Percentiles rank a stretch among this genome's conserved stretches.
Evolutionary conservation across 2,888 invertebrate species (phyloP).

Genomic region (Ectemnius cavifrons): DNA sequence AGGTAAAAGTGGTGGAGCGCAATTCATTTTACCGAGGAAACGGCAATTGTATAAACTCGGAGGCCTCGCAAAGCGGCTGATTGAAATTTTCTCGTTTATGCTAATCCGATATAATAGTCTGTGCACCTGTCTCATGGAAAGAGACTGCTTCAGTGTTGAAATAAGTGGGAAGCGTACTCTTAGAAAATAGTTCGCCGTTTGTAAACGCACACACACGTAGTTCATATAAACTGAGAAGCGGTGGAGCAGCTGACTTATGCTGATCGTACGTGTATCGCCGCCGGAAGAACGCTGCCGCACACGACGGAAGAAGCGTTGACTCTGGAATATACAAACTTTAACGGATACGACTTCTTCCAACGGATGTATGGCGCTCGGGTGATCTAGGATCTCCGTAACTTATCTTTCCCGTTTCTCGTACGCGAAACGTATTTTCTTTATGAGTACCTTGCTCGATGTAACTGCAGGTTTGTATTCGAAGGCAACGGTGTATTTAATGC

Average conservation of each 20-base stretch:
- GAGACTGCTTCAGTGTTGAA: neutral
- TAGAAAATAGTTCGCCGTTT: neutral
- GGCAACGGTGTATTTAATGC: too few species aligned
- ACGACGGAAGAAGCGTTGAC: constrained; percentile 53
- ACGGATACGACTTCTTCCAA: constrained; percentile 54
- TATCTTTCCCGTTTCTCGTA: constrained; percentile 10
- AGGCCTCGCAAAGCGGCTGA: neutral
- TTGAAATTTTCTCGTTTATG: constrained; percentile 5
- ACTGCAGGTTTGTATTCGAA: too few species aligned
- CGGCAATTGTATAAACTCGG: neutral
- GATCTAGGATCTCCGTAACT: constrained; percentile 51
- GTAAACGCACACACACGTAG: neutral
- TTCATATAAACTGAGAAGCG: neutral
- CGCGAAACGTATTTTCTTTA: too few species aligned
- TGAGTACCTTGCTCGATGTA: too few species aligned
- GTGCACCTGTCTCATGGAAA: neutral
- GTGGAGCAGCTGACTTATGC: constrained; percentile 48
- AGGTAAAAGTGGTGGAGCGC: too few species aligned
- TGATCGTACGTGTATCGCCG: constrained; percentile 54
- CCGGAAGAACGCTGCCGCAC: constrained; percentile 50
- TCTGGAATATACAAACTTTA: constrained; percentile 60
- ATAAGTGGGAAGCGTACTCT: too few species aligned
- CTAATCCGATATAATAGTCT: neutral
- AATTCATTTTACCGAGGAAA: too few species aligned
- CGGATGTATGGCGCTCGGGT: constrained; percentile 30